Evolutionary conservation across 2,888 invertebrate species (phyloP).

Genomic region (Eristalis intricaria): DNA sequence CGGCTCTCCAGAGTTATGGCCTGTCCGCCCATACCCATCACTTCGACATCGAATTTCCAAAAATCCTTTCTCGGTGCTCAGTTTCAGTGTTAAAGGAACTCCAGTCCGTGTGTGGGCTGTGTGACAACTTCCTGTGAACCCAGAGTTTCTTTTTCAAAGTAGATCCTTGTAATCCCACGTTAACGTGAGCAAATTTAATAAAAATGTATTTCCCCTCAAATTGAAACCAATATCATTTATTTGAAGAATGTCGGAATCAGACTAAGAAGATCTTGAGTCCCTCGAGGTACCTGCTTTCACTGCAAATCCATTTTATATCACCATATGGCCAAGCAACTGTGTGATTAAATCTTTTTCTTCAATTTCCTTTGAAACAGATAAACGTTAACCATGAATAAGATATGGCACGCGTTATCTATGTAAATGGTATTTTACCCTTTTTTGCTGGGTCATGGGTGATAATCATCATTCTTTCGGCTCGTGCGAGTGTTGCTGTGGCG

Average conservation of each 20-base stretch:
- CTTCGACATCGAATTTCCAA: too few species aligned
- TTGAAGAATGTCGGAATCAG: not conserved
- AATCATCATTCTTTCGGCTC: not conserved
- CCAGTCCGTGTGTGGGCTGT: too few species aligned
- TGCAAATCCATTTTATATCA: not conserved
- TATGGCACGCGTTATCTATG: not conserved
- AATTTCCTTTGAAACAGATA: not conserved
- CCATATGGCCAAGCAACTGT: not conserved
- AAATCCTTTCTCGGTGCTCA: too few species aligned
- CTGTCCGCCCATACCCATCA: too few species aligned
- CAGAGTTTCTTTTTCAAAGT: too few species aligned
- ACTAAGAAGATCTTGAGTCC: not conserved
- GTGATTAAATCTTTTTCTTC: not conserved
- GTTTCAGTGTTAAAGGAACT: too few species aligned
- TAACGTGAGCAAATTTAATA: too few species aligned
- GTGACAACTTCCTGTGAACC: too few species aligned
- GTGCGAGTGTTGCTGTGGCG: not conserved
- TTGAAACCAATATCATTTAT: not conserved
- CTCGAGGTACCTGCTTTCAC: not conserved
- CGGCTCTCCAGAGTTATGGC: too few species aligned
- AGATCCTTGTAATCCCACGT: too few species aligned
- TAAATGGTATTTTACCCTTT: not conserved
- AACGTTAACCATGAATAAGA: not conserved
- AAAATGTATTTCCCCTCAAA: too few species aligned
- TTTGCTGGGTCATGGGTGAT: not conserved